A percentile compares a stretch with the other conserved stretches of the same genome.
phyloP scores from a whole-genome alignment of 2,888 invertebrate genomes.

The Enchytraeus crypticus region DNA sequence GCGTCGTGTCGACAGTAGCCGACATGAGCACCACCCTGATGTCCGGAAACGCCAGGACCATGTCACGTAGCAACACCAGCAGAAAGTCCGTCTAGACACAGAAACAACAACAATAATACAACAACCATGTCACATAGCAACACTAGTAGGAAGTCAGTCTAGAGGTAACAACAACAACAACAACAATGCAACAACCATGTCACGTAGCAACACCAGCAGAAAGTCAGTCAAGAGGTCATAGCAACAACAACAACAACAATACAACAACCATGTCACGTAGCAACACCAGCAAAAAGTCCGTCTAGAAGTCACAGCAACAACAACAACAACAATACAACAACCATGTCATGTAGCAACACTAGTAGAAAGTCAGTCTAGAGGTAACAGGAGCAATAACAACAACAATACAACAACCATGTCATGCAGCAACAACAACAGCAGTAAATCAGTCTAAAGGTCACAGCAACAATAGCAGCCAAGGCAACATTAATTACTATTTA shows the following conservation, averaged over 20 bases:
- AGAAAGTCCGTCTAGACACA: constrained; percentile 80
- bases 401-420: too few species aligned
- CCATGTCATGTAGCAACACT: constrained; percentile 88
- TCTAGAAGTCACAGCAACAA: too few species aligned
- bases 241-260: too few species aligned
- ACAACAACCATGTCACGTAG: constrained; percentile 90
- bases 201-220: constrained; percentile 80
- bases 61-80: constrained; percentile 83
- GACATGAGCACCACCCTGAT: constrained; percentile 91
- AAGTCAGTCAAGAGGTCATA: constrained; percentile 81
- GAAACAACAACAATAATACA: too few species aligned
- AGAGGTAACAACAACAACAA: too few species aligned
- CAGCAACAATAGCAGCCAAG: too few species aligned
- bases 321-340: too few species aligned
- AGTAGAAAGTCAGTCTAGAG: constrained; percentile 80
- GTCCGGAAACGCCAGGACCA: constrained; percentile 85
- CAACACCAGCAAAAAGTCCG: constrained; percentile 88
- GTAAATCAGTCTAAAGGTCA: constrained; percentile 77
- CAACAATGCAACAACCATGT: too few species aligned
- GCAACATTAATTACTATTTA: neutral
- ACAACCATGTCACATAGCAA: constrained; percentile 91
- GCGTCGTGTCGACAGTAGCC: constrained; percentile 86
- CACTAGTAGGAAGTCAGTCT: constrained; percentile 87
- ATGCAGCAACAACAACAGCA: constrained; percentile 80
- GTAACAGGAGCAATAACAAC: too few species aligned